These are phyloP conservation scores for Gracilinanus agilis DNA, from an alignment of 2,113 vertebrate species.

Conservation along the genomic window DNA sequence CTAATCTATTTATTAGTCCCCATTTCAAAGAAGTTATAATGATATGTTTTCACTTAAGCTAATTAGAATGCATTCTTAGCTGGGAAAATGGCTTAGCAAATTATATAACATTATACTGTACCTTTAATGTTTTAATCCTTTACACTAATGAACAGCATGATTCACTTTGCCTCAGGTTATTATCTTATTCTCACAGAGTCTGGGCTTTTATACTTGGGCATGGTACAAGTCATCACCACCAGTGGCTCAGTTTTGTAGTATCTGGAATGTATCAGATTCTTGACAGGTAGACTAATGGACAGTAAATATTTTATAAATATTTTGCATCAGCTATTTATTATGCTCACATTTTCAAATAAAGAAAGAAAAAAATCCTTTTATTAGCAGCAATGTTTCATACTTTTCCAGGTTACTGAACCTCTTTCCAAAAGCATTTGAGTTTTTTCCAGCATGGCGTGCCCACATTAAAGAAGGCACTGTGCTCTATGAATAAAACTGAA, in stretches of 20 bases:
- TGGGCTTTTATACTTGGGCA: background rate
- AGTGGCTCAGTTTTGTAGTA: background rate
- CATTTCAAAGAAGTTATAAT: constrained; percentile 78
- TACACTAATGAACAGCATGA: constrained; percentile 65
- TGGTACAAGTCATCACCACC: background rate
- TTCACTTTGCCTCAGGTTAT: constrained; percentile 65
- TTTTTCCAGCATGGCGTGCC: background rate
- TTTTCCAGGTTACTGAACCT: background rate
- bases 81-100: constrained; percentile 63
- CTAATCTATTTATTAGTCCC: constrained; percentile 80
- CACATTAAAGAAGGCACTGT: no score
- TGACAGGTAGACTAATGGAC: background rate
- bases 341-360: background rate
- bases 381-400: background rate
- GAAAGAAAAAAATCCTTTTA: background rate
- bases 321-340: background rate
- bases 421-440: background rate
- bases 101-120: constrained; percentile 69
- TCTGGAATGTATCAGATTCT: background rate
- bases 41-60: constrained; percentile 81
- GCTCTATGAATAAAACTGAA: no score
- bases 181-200: constrained; percentile 48
- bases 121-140: constrained; percentile 73
- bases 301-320: constrained; percentile 44
- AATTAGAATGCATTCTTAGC: constrained; percentile 82